Evolutionary conservation across 2,888 invertebrate species (phyloP).

Genomic region (Aphodius sticticus): DNA sequence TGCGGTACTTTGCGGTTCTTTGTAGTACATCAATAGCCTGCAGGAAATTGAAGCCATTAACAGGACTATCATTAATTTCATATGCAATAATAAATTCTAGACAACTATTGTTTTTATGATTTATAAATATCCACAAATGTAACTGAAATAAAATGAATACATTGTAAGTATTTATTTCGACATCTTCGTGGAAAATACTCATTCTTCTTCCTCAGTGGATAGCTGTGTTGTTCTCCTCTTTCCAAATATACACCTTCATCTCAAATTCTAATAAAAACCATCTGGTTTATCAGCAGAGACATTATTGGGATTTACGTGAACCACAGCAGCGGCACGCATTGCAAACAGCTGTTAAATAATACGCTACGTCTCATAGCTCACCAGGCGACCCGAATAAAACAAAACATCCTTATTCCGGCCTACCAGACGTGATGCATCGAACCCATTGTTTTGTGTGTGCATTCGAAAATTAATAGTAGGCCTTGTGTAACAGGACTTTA

Average conservation of each 20-base stretch:
- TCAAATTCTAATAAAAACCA: not conserved
- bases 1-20: no score
- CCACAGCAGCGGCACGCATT: not conserved
- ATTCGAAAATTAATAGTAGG: not conserved
- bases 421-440: not conserved
- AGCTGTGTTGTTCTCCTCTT: not conserved
- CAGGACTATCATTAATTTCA: no score
- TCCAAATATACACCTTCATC: not conserved
- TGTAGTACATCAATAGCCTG: no score
- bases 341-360: not conserved
- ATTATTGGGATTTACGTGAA: not conserved
- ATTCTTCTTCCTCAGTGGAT: not conserved
- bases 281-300: not conserved
- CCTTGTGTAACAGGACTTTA: not conserved
- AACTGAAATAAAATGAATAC: no score
- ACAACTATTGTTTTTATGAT: no score
- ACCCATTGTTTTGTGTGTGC: not conserved
- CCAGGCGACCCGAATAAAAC: not conserved
- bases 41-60: no score
- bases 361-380: not conserved
- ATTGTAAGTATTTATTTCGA: no score
- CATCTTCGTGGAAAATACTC: no score
- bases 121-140: no score
- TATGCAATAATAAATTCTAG: no score
- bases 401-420: slow-evolving; percentile 4